Evolutionary conservation across 2,888 invertebrate genomes (phyloP).

Genomic region (Drosophila borealis): DNA sequence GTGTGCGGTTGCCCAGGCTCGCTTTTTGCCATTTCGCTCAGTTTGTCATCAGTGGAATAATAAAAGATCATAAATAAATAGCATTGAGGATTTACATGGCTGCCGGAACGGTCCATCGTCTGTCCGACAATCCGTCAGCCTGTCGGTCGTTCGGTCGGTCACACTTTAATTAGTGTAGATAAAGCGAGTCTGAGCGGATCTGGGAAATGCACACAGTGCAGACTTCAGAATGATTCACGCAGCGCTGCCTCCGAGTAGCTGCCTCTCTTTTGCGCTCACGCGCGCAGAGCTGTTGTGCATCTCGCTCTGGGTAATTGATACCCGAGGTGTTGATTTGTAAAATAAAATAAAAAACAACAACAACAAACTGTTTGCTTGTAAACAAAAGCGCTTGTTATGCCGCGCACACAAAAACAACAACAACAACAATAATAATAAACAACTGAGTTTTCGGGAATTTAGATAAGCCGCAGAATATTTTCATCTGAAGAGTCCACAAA

Average conservation of each 20-base stretch:
- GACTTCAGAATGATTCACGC: conserved; percentile 54
- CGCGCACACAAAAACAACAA: conserved; percentile 41
- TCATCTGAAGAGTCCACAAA: conserved; percentile 38
- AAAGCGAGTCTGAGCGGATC: conserved; percentile 69
- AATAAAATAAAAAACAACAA: conserved; percentile 50
- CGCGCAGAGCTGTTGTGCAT: background rate
- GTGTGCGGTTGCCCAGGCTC: conserved; percentile 70
- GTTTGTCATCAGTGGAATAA: conserved; percentile 64
- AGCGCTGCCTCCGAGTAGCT: background rate
- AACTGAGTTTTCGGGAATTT: conserved; percentile 72
- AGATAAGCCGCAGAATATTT: conserved; percentile 70
- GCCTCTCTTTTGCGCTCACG: background rate
- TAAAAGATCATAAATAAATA: conserved; percentile 77
- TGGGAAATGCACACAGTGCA: conserved; percentile 61
- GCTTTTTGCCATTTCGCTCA: conserved; percentile 27
- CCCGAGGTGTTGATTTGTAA: conserved; percentile 77
- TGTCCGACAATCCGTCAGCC: conserved; percentile 4
- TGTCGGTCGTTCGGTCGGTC: conserved; percentile 50
- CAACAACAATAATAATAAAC: conserved; percentile 52
- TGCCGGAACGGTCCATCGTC: conserved; percentile 2
- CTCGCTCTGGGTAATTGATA: conserved; percentile 68
- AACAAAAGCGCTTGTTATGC: conserved; percentile 68
- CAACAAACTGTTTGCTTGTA: conserved; percentile 69
- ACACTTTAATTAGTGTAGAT: conserved; percentile 77
- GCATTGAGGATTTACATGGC: conserved; percentile 62